Base-by-base conservation (phyloP, 2,113 vertebrate species). In the Tautogolabrus adspersus region DNA sequence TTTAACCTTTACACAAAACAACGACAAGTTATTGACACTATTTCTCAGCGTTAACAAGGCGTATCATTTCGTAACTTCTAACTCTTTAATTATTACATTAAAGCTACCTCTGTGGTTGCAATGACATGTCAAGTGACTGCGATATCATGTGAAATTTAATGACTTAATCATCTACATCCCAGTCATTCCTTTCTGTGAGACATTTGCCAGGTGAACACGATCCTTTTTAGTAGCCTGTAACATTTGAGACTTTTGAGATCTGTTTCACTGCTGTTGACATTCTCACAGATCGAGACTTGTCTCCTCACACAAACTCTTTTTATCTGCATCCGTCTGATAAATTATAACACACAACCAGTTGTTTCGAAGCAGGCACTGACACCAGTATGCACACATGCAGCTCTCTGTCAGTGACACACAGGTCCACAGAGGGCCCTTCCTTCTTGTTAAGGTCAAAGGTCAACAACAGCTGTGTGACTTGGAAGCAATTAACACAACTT, bases 231-330 rank as follows among this genome's bases (percentile, higher is more conserved):
- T 66, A 57, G 82, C 74, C 82, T 72, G 64, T 82, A 88, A 78
- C 83, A 90, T 87, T 54, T 77, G 87, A 88, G 81, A 93, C 83
- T 86, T 73, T 26, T 37, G 65, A 72, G 77, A 89, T 92, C 81
- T 21, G 34, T 88, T 88, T 89, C 89, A 66, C 55, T 70, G 83
- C 79, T 83, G 84, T 76, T 87, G 90, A 90, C 90, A 82, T 82
- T 84, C 78, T 73, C 57, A 15, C 65, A 64, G 71, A 85, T 58
- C 16, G 60, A 73, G 64, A 79, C 54, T 34, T 10, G 19, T 79
- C 82, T 72, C 76, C 76, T 81, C 65, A 68, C 71, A 62, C 66
- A 81, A 64, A 62, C 84, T 67, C 7, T 38, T 88, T 88, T 87
- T 57, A 72, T 51, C 37, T 60, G 54, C 64, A 77, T 66, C 75